Evolutionary conservation across 2,888 invertebrate species (phyloP).

Genomic region (Synanthedon tipuliformis): DNA sequence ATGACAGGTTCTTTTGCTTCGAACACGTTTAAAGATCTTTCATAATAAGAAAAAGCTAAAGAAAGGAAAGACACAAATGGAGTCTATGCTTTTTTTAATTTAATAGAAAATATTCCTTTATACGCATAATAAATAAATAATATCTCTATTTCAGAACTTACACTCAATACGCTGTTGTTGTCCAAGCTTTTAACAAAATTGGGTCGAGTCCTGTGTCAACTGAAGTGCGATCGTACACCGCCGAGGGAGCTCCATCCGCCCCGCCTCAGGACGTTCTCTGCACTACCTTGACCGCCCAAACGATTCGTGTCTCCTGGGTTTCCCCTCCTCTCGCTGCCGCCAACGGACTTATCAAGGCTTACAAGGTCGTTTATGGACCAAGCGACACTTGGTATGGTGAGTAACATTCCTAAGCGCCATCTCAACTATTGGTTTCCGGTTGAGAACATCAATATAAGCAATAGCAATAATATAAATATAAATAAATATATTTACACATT

Average conservation of each 20-base stretch:
- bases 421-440: too few relatives aligned
- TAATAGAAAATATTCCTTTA: background rate
- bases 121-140: background rate
- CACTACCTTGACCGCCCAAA: constrained; percentile 93
- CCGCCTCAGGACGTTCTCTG: constrained; percentile 93
- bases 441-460: too few relatives aligned
- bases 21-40: too few relatives aligned
- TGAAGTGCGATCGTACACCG: constrained; percentile 90
- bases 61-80: background rate
- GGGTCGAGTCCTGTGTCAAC: constrained; percentile 92
- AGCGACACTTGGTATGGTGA: constrained; percentile 93
- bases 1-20: too few relatives aligned
- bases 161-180: constrained; percentile 95
- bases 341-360: constrained; percentile 95
- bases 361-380: constrained; percentile 93
- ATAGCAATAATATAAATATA: too few relatives aligned
- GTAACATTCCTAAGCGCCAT: constrained; percentile 29
- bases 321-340: constrained; percentile 92
- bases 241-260: constrained; percentile 93
- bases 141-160: constrained; percentile 74
- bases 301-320: constrained; percentile 94
- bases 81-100: background rate
- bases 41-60: background rate
- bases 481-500: too few relatives aligned
- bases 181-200: constrained; percentile 94